Evolutionary conservation across 2,113 vertebrate genomes (phyloP), one percentile per base, ranked within the genome.

Genomic region (Psephotus haematonotus): DNA sequence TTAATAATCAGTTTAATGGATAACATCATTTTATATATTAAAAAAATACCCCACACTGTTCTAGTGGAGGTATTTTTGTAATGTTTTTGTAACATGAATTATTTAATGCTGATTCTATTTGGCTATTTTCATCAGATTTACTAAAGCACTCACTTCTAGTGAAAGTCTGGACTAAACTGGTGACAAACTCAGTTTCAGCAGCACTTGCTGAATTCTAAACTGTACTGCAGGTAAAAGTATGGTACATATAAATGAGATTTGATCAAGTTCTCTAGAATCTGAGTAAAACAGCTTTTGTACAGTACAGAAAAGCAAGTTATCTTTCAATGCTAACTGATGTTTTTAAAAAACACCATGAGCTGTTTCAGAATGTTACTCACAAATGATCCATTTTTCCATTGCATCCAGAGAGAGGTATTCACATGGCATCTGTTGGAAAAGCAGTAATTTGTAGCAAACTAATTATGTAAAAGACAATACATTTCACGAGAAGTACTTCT

Each of bases 361-460:
- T 37, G 10, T 71, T 94, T 35, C 52, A 79, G 43, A 85, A 44
- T 23, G 93, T 49, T 97, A 99, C 99, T 99, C 98, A 99, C 99
- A 99, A 85, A 99, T 99, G 55, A 99, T 99, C 99, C 99, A 99
- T 97, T 99, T 99, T 96, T 99, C 99, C 99, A 99, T 99, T 33
- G 99, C 83, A 96, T 99, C 99, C 98, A 99, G 97, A 55, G 99
- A 99, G 18, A 99, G 98, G 94, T 99, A 99, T 98, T 99, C 99
- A 98, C 99, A 99, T 1, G 99, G 99, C 99, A 99, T 99, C 99
- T 99, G 93, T 96, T 90, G 60, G 81, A 90, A 97, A 95, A 90
- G 87, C 25, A 96, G 37, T 46, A 86, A 97, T 41, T 63, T 94
- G 31, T 80, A 65, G 27, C 80, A 94, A 93, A 81, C 3, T 76